phyloP scores from a whole-genome alignment of 2,888 invertebrate genomes.

The Lepas anatifera region DNA sequence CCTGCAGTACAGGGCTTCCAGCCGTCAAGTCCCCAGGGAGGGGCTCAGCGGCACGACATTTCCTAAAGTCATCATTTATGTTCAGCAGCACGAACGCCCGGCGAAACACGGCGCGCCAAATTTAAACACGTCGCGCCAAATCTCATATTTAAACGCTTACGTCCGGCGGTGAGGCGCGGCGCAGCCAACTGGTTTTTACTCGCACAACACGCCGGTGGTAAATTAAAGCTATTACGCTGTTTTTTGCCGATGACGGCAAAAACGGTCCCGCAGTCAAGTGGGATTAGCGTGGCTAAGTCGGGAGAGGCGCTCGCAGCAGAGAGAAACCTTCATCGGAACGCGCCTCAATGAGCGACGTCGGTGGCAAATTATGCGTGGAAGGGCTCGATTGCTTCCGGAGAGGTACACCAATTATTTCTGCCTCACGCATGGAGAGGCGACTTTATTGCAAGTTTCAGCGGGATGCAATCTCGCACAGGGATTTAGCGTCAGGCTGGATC shows the following conservation, averaged over 20 bases:
- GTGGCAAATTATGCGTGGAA: background rate
- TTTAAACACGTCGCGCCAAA: background rate
- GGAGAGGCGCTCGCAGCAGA: too few relatives aligned
- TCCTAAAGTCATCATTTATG: background rate
- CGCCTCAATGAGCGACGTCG: too few relatives aligned
- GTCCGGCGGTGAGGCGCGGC: background rate
- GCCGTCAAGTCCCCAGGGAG: too few relatives aligned
- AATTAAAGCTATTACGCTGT: slow-evolving; percentile 3
- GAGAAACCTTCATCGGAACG: too few relatives aligned
- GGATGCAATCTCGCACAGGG: too few relatives aligned
- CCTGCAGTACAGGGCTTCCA: background rate
- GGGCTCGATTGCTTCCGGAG: background rate
- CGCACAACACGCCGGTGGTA: background rate
- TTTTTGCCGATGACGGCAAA: background rate
- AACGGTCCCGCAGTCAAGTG: background rate
- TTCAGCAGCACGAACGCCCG: background rate
- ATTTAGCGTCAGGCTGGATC: too few relatives aligned
- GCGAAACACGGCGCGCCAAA: too few relatives aligned
- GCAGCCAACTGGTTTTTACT: too few relatives aligned
- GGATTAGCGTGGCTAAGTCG: background rate
- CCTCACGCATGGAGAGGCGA: background rate
- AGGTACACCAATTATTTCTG: background rate
- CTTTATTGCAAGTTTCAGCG: slow-evolving; percentile 1
- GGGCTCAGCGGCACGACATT: too few relatives aligned
- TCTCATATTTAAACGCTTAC: background rate